phyloP scores from a whole-genome alignment of 2,888 invertebrate species.

The Epirrhoe tristata region DNA sequence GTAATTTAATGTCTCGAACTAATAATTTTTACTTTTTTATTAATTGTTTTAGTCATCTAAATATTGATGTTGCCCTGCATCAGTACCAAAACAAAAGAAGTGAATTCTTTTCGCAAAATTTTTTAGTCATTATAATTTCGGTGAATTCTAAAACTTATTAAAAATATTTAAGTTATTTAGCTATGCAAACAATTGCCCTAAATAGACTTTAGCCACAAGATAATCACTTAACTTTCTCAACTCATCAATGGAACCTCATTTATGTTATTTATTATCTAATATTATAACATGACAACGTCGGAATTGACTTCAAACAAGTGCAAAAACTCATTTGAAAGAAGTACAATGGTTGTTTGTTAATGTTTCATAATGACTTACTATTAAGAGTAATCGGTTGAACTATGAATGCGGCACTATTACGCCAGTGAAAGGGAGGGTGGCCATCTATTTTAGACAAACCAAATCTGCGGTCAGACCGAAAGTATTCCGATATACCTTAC shows the following conservation, averaged over 20 bases:
- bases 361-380: conserved; percentile 43
- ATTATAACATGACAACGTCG: conserved; percentile 34
- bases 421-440: conserved; percentile 82
- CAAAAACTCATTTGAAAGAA: conserved; percentile 42
- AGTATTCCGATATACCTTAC: conserved; percentile 5
- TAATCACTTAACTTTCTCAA: conserved; percentile 21
- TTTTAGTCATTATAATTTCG: no score
- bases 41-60: no score
- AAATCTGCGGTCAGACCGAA: conserved; percentile 53
- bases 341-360: conserved; percentile 47
- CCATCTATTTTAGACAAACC: conserved; percentile 76
- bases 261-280: conserved; percentile 34
- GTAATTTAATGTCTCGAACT: neutral
- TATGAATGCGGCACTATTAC: conserved; percentile 70
- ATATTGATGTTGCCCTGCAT: no score
- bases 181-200: neutral
- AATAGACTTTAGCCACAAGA: neutral
- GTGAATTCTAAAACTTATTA: neutral
- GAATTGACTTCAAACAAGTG: conserved; percentile 31
- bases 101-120: no score
- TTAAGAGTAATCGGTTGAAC: conserved; percentile 53
- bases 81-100: no score
- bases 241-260: conserved; percentile 31
- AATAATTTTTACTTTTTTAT: no score
- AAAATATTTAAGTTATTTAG: neutral